Conservation (phyloP, 2,888 invertebrate genomes). For the Caenorhabditis uteleia region DNA sequence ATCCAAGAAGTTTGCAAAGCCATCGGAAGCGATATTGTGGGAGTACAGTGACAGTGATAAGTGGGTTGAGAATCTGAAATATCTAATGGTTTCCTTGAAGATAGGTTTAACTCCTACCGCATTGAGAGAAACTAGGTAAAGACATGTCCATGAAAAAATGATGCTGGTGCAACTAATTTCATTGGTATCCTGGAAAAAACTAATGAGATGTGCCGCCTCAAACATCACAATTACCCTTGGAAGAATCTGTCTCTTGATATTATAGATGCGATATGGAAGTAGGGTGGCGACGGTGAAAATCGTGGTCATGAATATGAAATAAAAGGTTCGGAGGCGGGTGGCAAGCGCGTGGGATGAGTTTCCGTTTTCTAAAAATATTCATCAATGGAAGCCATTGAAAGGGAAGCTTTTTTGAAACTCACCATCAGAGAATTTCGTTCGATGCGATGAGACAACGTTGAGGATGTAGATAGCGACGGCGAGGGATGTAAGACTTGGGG, state of each 20-base stretch:
- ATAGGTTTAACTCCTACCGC: conserved; percentile 48
- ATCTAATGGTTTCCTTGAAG: too few species aligned
- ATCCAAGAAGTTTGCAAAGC: conserved; percentile 30
- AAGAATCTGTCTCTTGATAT: conserved; percentile 30
- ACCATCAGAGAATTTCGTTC: conserved; percentile 53
- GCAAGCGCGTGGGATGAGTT: conserved; percentile 48
- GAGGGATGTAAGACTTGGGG: conserved; percentile 65
- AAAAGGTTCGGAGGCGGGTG: conserved; percentile 64
- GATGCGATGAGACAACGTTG: conserved; percentile 61
- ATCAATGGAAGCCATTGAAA: neutral
- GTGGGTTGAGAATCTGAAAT: conserved; percentile 67
- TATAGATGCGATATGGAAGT: conserved; percentile 61
- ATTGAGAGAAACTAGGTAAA: conserved; percentile 64
- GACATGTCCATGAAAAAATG: conserved; percentile 53
- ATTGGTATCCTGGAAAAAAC: conserved; percentile 14
- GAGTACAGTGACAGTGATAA: conserved; percentile 67
- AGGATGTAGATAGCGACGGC: conserved; percentile 65
- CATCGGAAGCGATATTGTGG: conserved; percentile 63
- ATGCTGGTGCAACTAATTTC: conserved; percentile 48
- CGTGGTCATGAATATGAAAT: conserved; percentile 69
- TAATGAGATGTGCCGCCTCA: neutral
- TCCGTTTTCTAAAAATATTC: conserved; percentile 24
- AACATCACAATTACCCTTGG: too few species aligned
- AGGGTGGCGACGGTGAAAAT: conserved; percentile 63
- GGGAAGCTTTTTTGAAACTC: neutral